Base-by-base conservation (phyloP, 2,113 vertebrate species). In the Eurystomus gularis region DNA sequence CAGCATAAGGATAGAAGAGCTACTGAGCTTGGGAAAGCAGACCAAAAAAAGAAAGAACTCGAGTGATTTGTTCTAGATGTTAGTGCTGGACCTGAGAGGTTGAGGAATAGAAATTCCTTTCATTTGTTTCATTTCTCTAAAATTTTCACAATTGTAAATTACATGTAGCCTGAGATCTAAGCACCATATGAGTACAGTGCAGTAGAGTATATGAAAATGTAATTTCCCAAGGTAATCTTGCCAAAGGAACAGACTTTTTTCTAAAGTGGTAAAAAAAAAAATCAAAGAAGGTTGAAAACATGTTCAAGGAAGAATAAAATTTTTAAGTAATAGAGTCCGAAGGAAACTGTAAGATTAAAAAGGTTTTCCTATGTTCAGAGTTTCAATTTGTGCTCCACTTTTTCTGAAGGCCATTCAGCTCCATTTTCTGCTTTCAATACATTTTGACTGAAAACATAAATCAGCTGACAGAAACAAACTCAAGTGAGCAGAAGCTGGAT, bases 401-500 rank as follows among this genome's bases (percentile, higher is more conserved):
- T 55, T 86, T 93, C 28, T 80, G 42, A 82, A 90, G 71, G 46
- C 75, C 42, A 31, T 61, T 80, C 82, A 80, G 62, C 11, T 96
- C 44, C 10, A 7, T 90, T 91, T 94, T 89, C 70, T 73, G 49
- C 49, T 91, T 90, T 91, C 85, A 90, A 93, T 76, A 70, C 49
- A 62, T 90, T 93, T 90, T 88, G 66, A 91, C 71, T 72, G 40
- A 70, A 68, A 84, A 82, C 40, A 93, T 91, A 95, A 88, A 93
- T 90, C 87, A 95, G 66, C 39, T 90, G 90, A 96, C 62, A 82
- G 86, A 95, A 88, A 90, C 42, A 95, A 95, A 82, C 14, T 69
- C 70, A 79, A 58, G 44, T 26, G n/a, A 93, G 49, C 49, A 78
- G 71, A 66, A 69, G 71, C 89, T 86, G 46, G 66, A 77, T 91